Evolutionary conservation across 1,140 invertebrate genomes (phyloP).

Genomic region (Cydia amplana): DNA sequence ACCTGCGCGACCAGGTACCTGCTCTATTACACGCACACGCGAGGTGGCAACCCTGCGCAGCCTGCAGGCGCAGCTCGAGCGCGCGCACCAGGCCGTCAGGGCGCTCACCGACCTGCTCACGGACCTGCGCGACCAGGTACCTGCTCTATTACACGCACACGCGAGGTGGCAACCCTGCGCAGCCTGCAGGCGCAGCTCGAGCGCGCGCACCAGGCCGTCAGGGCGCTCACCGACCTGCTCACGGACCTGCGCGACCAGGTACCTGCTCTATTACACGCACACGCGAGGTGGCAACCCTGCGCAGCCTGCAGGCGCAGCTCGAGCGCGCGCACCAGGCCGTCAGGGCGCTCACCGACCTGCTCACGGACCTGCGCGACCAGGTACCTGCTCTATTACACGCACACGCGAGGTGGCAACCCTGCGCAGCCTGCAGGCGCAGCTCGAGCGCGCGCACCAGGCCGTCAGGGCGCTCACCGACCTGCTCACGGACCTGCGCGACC

Average conservation of each 20-base stretch:
- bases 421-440: slow-evolving; percentile 71
- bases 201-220: slow-evolving; percentile 89
- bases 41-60: too few species aligned
- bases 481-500: neutral
- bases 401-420: too few species aligned
- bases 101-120: neutral
- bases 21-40: too few species aligned
- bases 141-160: too few species aligned
- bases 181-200: slow-evolving; percentile 93
- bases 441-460: slow-evolving; percentile 85
- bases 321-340: slow-evolving; percentile 91
- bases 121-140: neutral
- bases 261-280: too few species aligned
- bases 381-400: too few species aligned
- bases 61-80: slow-evolving; percentile 79
- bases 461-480: neutral
- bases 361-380: slow-evolving; percentile 94
- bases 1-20: slow-evolving; percentile 93
- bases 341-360: slow-evolving; percentile 89
- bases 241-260: slow-evolving; percentile 95
- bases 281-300: slow-evolving; percentile 73
- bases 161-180: slow-evolving; percentile 79
- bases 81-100: slow-evolving; percentile 80
- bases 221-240: slow-evolving; percentile 91
- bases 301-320: slow-evolving; percentile 92